A percentile compares a stretch with the other conserved stretches of the same genome.
phyloP scores from a whole-genome alignment of 2,113 vertebrate species.

The Prochilodus magdalenae region DNA sequence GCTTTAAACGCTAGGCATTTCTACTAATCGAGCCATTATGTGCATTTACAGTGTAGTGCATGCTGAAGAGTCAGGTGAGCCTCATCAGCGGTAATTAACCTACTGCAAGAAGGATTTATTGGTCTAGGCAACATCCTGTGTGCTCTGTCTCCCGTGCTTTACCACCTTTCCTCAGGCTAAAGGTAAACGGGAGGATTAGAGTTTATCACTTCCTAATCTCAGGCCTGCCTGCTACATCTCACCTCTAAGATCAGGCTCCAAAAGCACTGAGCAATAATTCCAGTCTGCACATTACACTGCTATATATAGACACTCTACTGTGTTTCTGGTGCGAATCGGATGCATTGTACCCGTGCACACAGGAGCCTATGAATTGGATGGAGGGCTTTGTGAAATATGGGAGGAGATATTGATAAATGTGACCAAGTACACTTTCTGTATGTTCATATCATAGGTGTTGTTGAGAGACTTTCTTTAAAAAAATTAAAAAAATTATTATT shows the following conservation, averaged over 20 bases:
- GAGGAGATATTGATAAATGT: too few species aligned
- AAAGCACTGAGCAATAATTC: background rate
- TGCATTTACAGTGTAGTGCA: background rate
- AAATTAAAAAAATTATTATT: too few species aligned
- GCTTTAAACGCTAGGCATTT: background rate
- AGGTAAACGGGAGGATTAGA: background rate
- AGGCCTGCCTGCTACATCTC: background rate
- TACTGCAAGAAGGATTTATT: background rate
- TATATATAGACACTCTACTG: background rate
- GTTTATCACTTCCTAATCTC: slow-evolving; percentile 1
- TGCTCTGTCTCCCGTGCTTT: background rate
- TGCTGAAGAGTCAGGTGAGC: slow-evolving; percentile 11
- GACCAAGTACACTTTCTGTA: too few species aligned
- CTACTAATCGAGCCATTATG: slow-evolving; percentile 1
- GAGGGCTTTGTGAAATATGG: too few species aligned
- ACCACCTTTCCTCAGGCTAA: background rate
- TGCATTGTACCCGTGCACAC: too few species aligned
- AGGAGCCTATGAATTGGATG: too few species aligned
- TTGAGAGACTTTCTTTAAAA: too few species aligned
- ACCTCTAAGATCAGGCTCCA: background rate
- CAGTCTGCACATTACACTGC: background rate
- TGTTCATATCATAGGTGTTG: too few species aligned
- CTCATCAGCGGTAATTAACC: slow-evolving; percentile 6
- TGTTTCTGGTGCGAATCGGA: too few species aligned
- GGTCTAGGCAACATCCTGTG: background rate